Percentiles rank a stretch among this genome's conserved stretches.
phyloP scores from a whole-genome alignment of 2,113 vertebrate species.

The Sinocyclocheilus anshuiensis region DNA sequence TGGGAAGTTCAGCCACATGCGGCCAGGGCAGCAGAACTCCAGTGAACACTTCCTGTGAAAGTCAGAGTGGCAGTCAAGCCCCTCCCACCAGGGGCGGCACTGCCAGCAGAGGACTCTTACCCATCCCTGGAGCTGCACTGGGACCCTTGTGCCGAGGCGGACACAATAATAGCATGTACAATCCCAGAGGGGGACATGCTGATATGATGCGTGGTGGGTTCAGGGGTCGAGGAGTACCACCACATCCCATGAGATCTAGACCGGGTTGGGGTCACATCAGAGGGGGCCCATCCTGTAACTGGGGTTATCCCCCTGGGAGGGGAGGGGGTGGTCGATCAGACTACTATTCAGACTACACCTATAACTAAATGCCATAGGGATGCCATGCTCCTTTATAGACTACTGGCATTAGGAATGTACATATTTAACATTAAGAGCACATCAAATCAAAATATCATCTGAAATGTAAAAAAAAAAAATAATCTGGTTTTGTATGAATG shows the following conservation, averaged over 20 bases:
- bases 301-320: conserved; percentile 72
- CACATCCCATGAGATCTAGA: conserved; percentile 67
- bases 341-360: conserved; percentile 76
- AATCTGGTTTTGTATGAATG: conserved; percentile 76
- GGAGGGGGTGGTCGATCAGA: conserved; percentile 67
- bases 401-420: conserved; percentile 74
- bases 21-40: conserved; percentile 70
- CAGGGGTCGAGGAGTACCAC: conserved; percentile 69
- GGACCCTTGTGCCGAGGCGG: conserved; percentile 42
- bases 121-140: conserved; percentile 19
- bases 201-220: conserved; percentile 69
- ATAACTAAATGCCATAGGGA: conserved; percentile 61
- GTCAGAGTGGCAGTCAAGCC: conserved; percentile 53
- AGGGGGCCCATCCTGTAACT: conserved; percentile 68
- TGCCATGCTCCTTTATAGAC: conserved; percentile 57
- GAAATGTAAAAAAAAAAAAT: conserved; percentile 32
- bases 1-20: conserved; percentile 58
- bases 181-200: conserved; percentile 66
- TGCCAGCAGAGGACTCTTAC: conserved; percentile 44
- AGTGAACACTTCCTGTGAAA: conserved; percentile 64
- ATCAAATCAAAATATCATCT: conserved; percentile 52
- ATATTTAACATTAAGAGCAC: conserved; percentile 75
- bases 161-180: conserved; percentile 52
- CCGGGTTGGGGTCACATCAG: conserved; percentile 69
- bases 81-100: conserved; percentile 53